phyloP scores from a whole-genome alignment of 2,797 vertebrate genomes.

The Champsocephalus gunnari region DNA sequence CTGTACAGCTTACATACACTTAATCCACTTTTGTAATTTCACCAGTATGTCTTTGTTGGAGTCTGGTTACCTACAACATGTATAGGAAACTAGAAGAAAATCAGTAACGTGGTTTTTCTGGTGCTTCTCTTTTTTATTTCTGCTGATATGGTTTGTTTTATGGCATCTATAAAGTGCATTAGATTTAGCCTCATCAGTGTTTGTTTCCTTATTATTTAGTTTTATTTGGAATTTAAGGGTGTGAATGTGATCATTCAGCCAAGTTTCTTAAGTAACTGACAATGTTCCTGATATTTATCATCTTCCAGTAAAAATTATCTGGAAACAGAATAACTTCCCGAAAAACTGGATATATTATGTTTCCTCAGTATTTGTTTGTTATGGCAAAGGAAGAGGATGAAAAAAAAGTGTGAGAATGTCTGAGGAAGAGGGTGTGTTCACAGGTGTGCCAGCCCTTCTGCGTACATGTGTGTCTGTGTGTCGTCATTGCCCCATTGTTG shows the following conservation, averaged over 20 bases:
- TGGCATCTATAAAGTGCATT: not conserved
- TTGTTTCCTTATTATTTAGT: not conserved
- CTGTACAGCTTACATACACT: not conserved
- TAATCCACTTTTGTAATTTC: not conserved
- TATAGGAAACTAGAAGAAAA: not conserved
- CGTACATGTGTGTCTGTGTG: constrained; percentile 22
- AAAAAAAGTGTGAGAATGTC: constrained; percentile 49
- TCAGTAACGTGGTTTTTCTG: no score
- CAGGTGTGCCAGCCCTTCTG: constrained; percentile 61
- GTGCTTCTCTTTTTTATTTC: not conserved
- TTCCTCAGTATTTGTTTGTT: not conserved
- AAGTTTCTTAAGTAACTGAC: not conserved
- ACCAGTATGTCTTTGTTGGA: no score
- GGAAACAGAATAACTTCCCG: not conserved
- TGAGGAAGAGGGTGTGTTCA: constrained; percentile 51
- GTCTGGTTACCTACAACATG: not conserved
- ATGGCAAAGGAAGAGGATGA: not conserved
- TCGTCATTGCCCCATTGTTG: constrained; percentile 38
- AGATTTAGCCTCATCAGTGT: not conserved
- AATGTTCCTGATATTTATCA: not conserved
- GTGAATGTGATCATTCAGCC: not conserved
- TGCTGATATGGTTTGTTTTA: not conserved
- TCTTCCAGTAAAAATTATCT: not conserved
- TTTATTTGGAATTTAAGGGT: not conserved
- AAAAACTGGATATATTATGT: not conserved